These are phyloP conservation scores for Gerris lacustris DNA, from an alignment of 2,888 invertebrate genomes.

Conservation along the genomic window DNA sequence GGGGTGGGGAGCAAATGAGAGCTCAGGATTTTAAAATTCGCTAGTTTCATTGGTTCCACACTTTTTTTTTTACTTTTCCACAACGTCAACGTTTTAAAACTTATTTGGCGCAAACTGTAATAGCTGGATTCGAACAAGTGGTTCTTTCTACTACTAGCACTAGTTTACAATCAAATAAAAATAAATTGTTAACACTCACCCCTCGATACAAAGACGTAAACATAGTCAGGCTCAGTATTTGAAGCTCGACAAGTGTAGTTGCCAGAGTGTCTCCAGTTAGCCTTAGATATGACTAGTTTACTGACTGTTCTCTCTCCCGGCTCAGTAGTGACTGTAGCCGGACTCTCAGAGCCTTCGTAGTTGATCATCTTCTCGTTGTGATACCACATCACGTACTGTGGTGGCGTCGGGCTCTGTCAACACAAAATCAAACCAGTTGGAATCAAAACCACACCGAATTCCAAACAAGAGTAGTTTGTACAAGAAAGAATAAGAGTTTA, in stretches of 20 bases:
- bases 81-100: no score
- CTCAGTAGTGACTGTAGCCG: slow-evolving; percentile 36
- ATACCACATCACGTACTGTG: slow-evolving; percentile 41
- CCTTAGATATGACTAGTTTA: slow-evolving; percentile 36
- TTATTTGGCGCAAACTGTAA: no score
- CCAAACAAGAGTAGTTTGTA: background rate
- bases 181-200: slow-evolving; percentile 28
- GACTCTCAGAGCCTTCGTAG: slow-evolving; percentile 37
- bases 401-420: slow-evolving; percentile 38
- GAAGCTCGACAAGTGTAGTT: slow-evolving; percentile 37
- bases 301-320: slow-evolving; percentile 37
- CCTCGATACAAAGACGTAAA: slow-evolving; percentile 36
- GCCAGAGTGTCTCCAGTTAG: slow-evolving; percentile 36
- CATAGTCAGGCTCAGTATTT: slow-evolving; percentile 36
- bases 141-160: no score
- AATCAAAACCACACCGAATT: no score
- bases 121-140: no score
- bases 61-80: no score
- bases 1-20: no score
- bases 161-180: background rate
- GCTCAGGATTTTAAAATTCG: no score
- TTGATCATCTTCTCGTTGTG: slow-evolving; percentile 40
- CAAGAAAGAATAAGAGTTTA: background rate
- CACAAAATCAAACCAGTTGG: slow-evolving; percentile 1
- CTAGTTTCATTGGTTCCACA: no score